Evolutionary conservation across 2,888 invertebrate species (phyloP).

Genomic region (Leptopilina drosophilae): DNA sequence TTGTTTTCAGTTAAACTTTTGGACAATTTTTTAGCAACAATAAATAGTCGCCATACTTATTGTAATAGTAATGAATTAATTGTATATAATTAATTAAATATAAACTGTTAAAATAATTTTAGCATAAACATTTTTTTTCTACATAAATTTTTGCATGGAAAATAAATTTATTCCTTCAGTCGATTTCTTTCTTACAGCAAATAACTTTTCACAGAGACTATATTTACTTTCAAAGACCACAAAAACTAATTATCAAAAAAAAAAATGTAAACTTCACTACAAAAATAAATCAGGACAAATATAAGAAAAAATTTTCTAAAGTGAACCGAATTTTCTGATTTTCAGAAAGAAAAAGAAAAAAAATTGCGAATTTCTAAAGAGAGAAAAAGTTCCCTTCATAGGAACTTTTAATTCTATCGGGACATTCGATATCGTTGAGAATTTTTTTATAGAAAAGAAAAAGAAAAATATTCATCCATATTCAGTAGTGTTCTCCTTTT

Average conservation of each 20-base stretch:
- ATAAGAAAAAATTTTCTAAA: neutral
- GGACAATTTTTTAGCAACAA: no score
- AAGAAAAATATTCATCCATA: slow-evolving; percentile 57
- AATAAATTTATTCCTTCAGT: no score
- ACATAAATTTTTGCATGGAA: no score
- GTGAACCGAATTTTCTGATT: neutral
- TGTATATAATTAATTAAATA: no score
- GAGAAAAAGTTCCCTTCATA: slow-evolving; percentile 5
- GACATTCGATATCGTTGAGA: neutral
- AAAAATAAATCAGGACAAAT: neutral
- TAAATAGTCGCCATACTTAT: no score
- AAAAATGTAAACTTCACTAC: neutral
- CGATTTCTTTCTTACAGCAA: no score
- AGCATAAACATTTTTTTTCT: no score
- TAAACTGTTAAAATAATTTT: no score
- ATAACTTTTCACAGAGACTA: no score
- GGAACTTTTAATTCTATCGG: neutral
- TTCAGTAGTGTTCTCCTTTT: slow-evolving; percentile 54
- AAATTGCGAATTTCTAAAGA: neutral
- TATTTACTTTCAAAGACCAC: neutral
- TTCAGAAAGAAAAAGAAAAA: neutral
- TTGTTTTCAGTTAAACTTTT: no score
- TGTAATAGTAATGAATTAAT: no score
- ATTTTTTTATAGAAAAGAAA: neutral
- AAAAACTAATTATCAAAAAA: neutral